Conservation (phyloP, 2,113 vertebrate genomes). For the Cinclus mexicanus region DNA sequence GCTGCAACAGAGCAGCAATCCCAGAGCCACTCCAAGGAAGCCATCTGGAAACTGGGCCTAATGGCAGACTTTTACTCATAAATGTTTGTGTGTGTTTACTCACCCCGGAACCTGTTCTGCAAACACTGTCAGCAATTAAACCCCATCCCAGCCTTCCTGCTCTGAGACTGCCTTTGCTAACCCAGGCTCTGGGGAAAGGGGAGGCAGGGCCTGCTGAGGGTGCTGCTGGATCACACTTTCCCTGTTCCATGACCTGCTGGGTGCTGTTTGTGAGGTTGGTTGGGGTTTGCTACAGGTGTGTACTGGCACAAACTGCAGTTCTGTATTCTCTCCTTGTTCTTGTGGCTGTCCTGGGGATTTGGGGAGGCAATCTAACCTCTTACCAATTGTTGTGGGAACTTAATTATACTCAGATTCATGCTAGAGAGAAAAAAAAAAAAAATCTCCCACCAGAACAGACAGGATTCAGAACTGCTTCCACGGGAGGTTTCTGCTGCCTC, state of each 20-base stretch:
- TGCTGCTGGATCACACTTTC: accelerated
- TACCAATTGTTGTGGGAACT: background rate
- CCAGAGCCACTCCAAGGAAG: background rate
- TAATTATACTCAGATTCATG: background rate
- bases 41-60: background rate
- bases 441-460: accelerated
- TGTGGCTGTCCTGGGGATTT: background rate
- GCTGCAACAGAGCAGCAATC: background rate
- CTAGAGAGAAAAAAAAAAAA: background rate
- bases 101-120: background rate
- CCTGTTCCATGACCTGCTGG: background rate
- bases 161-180: background rate
- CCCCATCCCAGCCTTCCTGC: background rate
- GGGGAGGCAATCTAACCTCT: background rate
- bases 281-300: background rate
- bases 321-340: background rate
- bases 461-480: background rate
- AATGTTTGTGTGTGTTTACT: background rate
- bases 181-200: background rate
- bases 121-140: background rate
- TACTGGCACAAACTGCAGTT: background rate
- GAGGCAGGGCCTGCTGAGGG: background rate
- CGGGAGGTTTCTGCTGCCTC: background rate
- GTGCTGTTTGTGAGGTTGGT: background rate
- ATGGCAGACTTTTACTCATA: background rate